phyloP scores from a whole-genome alignment of 2,888 invertebrate species.

The Tachina lurida region DNA sequence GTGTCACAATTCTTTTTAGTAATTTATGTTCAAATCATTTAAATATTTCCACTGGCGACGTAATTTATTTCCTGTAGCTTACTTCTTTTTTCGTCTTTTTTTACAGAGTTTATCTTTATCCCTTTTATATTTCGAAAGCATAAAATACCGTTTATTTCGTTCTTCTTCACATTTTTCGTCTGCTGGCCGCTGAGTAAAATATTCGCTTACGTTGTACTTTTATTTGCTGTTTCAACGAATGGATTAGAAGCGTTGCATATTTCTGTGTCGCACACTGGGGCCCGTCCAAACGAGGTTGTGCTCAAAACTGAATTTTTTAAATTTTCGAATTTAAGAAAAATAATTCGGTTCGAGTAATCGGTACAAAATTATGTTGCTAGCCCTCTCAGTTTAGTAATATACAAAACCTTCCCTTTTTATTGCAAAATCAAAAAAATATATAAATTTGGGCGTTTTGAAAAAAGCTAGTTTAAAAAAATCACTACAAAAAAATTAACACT shows the following conservation, averaged over 20 bases:
- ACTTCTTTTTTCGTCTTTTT: conserved; percentile 21
- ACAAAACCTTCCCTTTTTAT: too few species aligned
- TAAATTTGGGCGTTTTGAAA: too few species aligned
- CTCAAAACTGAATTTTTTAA: too few species aligned
- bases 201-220: conserved; percentile 61
- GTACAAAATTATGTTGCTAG: too few species aligned
- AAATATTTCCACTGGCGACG: conserved; percentile 67
- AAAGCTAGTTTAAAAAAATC: too few species aligned
- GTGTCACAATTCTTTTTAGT: conserved; percentile 64
- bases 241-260: conserved; percentile 42
- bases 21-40: conserved; percentile 71
- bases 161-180: conserved; percentile 44
- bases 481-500: too few species aligned
- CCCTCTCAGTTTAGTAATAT: too few species aligned
- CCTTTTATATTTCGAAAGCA: conserved; percentile 26
- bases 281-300: too few species aligned
- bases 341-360: too few species aligned
- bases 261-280: too few species aligned
- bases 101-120: conserved; percentile 19
- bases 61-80: conserved; percentile 66
- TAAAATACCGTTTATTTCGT: conserved; percentile 55
- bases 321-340: too few species aligned
- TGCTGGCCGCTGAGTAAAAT: conserved; percentile 43
- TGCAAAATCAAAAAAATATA: too few species aligned
- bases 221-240: conserved; percentile 32